These are phyloP conservation scores for Nymphalis io DNA, from an alignment of 1,140 invertebrate species.

Conservation along the genomic window DNA sequence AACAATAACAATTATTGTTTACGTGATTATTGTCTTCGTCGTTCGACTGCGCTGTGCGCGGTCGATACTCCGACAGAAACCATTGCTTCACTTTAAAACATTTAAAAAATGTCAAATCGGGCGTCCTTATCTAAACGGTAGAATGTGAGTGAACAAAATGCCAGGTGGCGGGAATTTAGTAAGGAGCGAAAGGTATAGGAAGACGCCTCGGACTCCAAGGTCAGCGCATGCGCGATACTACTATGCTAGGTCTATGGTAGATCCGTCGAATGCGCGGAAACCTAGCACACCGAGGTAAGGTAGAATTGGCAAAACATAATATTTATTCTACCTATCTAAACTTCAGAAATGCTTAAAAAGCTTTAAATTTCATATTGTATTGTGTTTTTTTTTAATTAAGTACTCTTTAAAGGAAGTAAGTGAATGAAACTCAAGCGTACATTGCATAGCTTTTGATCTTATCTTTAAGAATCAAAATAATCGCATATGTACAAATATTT, in stretches of 20 bases:
- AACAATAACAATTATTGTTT: constrained; percentile 71
- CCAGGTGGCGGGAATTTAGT: constrained; percentile 55
- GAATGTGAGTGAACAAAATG: constrained; percentile 59
- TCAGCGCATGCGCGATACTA: constrained; percentile 65
- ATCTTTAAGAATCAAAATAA: too few species aligned
- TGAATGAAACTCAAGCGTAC: too few species aligned
- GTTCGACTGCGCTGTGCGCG: constrained; percentile 47
- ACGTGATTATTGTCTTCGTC: constrained; percentile 67
- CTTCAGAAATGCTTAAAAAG: too few species aligned
- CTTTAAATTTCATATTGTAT: too few species aligned
- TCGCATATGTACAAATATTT: too few species aligned
- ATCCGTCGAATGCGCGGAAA: constrained; percentile 38
- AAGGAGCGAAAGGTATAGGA: constrained; percentile 54
- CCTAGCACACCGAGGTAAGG: constrained; percentile 45
- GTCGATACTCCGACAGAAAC: constrained; percentile 32
- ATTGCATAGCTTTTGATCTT: too few species aligned
- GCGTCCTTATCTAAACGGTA: constrained; percentile 42
- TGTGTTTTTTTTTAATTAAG: too few species aligned
- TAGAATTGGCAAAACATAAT: constrained; percentile 31
- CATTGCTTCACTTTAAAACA: constrained; percentile 37
- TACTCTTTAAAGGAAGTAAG: too few species aligned
- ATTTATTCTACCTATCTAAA: neutral
- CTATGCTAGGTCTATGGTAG: constrained; percentile 60
- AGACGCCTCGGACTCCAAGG: constrained; percentile 51
- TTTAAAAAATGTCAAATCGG: constrained; percentile 38